These are phyloP conservation scores for Ammodytes marinus DNA, from an alignment of 2,113 vertebrate genomes.

Conservation along the genomic window DNA sequence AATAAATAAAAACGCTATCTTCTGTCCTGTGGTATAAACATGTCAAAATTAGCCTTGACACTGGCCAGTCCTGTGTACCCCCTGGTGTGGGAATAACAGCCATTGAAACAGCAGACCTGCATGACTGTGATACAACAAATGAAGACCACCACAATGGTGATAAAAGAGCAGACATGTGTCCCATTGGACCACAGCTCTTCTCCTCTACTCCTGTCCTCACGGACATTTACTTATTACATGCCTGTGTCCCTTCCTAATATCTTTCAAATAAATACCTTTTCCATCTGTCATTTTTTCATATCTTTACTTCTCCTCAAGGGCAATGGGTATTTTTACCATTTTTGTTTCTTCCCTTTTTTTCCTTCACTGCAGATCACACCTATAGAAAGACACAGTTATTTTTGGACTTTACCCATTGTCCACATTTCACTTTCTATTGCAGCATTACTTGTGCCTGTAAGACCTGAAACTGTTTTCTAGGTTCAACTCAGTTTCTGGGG, in stretches of 20 bases:
- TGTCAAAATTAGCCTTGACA: constrained; percentile 22
- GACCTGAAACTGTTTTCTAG: not conserved
- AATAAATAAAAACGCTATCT: constrained; percentile 15
- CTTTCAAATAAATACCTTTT: constrained; percentile 69
- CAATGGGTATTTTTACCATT: constrained; percentile 57
- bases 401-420: constrained; percentile 19
- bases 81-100: constrained; percentile 10
- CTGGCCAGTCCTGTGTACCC: not conserved
- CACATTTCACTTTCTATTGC: constrained; percentile 13
- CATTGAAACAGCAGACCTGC: constrained; percentile 29
- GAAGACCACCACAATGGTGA: constrained; percentile 37
- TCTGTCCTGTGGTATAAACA: constrained; percentile 27
- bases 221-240: constrained; percentile 76
- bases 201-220: constrained; percentile 42
- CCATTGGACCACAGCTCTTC: constrained; percentile 53
- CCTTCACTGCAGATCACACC: constrained; percentile 9
- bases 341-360: constrained; percentile 54
- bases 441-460: constrained; percentile 9
- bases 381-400: constrained; percentile 31
- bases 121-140: constrained; percentile 48
- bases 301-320: constrained; percentile 68
- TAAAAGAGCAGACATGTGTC: constrained; percentile 44
- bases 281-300: constrained; percentile 78
- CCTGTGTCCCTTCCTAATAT: constrained; percentile 68
- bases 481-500: not conserved